Conservation (phyloP, 2,888 invertebrate species). For the Sarcophaga variegata region DNA sequence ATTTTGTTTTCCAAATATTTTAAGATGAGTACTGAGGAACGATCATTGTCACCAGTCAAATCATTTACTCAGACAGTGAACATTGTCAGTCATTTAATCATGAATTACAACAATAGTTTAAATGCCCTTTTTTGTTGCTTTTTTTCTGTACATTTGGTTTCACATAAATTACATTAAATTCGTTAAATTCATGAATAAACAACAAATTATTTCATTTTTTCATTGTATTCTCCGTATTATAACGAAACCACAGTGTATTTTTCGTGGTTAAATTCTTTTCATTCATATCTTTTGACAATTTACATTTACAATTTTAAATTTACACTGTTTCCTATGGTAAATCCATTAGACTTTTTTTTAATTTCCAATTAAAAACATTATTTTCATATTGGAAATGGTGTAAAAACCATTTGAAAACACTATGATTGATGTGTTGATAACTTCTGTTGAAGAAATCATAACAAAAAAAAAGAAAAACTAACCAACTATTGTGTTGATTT, state of each 20-base stretch:
- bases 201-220: slow-evolving; percentile 56
- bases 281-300: background rate
- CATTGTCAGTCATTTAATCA: slow-evolving; percentile 63
- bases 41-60: slow-evolving; percentile 13
- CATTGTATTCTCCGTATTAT: background rate
- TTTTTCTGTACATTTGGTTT: too few relatives aligned
- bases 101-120: background rate
- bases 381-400: background rate
- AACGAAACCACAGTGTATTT: background rate
- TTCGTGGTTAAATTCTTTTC: background rate
- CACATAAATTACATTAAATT: too few relatives aligned
- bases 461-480: slow-evolving; percentile 18
- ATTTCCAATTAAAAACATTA: background rate
- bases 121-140: too few relatives aligned
- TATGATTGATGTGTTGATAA: slow-evolving; percentile 19
- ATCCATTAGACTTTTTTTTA: too few relatives aligned
- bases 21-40: background rate
- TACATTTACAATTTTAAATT: background rate
- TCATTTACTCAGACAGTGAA: too few relatives aligned
- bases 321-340: background rate
- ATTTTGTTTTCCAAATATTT: background rate
- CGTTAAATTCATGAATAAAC: slow-evolving; percentile 74
- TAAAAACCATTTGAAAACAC: background rate
- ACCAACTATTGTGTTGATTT: background rate
- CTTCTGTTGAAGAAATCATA: background rate